Base-by-base conservation (phyloP, 2,888 invertebrate species). In the Matsumyia berberina region DNA sequence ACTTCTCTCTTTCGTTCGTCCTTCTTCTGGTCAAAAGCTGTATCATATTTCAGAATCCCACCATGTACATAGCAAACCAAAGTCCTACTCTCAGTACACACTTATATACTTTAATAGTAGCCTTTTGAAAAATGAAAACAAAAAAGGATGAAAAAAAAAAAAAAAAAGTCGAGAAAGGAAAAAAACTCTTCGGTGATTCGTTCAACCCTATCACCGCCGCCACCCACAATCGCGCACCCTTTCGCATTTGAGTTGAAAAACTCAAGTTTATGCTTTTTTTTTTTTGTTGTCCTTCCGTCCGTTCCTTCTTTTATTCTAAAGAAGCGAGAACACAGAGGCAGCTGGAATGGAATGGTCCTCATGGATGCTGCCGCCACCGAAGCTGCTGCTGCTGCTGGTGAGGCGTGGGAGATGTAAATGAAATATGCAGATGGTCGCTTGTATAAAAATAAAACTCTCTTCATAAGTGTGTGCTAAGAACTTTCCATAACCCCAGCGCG, bases 401-500 rank as follows among this genome's bases (percentile, higher is more conserved):
- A 55, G 76, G 87, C 86, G 86, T 87, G 87, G 86, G 87, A 86
- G 87, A 85, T 86, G 87, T 86, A 87, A 87, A 87, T 87, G 86
- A 87, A 87, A 87, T 86, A 87, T 87, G 87, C 87, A 87, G 87
- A 87, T 87, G 87, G 86, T 86, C 77, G 85, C 80, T 78, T 81
- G 79, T 86, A 72, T 77, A 72, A 86, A 86, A 86, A 81, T 81
- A 86, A 86, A 86, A 86, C 77, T 81, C 77, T 81, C 77, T 86
- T 81, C 81, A 81, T 86, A 86, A 81, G 86, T 86, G 81, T 86
- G 77, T 77, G 72, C 77, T 73, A 81, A 85, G 85, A 74, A 85
- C 85, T 74, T 80, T 74, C 57, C 74, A 58, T 85, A 79, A 70
- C 74, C 85, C 79, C 74, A 76, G 15, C 55, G 73, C 24, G 15